phyloP scores from a whole-genome alignment of 2,113 vertebrate genomes.

The Ceyx cyanopectus region DNA sequence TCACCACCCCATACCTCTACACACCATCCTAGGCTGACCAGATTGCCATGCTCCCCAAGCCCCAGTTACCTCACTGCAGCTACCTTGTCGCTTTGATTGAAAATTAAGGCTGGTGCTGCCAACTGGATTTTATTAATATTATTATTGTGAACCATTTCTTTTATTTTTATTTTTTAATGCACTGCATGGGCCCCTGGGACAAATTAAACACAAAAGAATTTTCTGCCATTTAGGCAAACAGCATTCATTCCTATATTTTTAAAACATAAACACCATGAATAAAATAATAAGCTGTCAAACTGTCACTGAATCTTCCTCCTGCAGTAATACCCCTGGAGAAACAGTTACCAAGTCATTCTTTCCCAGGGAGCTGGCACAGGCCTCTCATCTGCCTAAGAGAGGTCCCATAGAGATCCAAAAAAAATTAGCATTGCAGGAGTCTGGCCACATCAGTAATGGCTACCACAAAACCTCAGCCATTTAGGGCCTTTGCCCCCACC shows the following conservation, averaged over 20 bases:
- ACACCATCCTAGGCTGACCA: background rate
- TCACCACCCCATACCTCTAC: background rate
- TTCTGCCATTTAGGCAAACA: constrained; percentile 63
- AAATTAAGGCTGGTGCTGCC: background rate
- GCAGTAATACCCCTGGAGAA: constrained; percentile 32
- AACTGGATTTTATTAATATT: background rate
- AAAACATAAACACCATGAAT: constrained; percentile 66
- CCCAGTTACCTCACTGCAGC: fast-evolving
- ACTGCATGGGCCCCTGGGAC: background rate
- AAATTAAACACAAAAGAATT: constrained; percentile 56
- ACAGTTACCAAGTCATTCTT: constrained; percentile 12
- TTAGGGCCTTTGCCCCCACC: background rate
- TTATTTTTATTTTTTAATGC: constrained; percentile 11
- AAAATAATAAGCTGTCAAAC: constrained; percentile 60
- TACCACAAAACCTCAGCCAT: background rate
- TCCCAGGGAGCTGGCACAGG: background rate
- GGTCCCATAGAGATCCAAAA: background rate
- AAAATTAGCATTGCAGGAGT: background rate
- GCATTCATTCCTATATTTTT: constrained; percentile 23
- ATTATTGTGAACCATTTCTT: background rate
- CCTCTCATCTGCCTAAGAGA: background rate
- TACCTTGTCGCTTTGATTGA: background rate
- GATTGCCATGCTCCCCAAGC: fast-evolving
- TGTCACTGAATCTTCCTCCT: constrained; percentile 18
- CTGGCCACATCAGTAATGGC: background rate